Evolutionary conservation across 2,888 invertebrate genomes (phyloP), one percentile per base, ranked within the genome.

Genomic region (Protodeltote pygarga): DNA sequence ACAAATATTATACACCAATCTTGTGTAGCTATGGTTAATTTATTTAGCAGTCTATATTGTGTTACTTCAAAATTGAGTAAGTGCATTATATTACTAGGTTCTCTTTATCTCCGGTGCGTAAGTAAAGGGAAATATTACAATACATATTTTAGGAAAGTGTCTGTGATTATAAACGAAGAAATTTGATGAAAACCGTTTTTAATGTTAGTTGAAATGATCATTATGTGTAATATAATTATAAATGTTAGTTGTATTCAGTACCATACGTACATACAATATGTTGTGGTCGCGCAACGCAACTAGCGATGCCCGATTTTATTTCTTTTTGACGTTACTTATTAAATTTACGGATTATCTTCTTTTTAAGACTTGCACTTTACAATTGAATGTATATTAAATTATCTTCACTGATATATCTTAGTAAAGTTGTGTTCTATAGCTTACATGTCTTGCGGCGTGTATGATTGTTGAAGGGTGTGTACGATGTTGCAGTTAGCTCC

Each of bases 61-160:
- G 75, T 82, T 82, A 80, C 76, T 80, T 82, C 81, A 85, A 84
- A 85, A 78, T 83, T 81, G 68, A 72, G 70, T 82, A 83, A 82
- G 82, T 81, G 78, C 81, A 83, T 83, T 79, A 70, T 66, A 66
- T 72, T 75, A 79, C 75, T 87, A 83, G 77, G 77, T 83, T 83
- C 79, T 84, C 77, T 71, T 79, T 79, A 77, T 77, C 73, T 82
- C 82, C 85, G 87, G 85, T 87, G 85, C 84, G 82, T 80, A 75
- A 75, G 81, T 77, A 79, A 79, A 76, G 79, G 69, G 83, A 83
- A 68, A 64, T 65, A 81, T 82, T 77, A 83, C 77, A 79, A 77
- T 85, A 87, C 87, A 90, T 90, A 89, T 85, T 88, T 87, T 90
- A 90, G 89, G 87, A 91, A 92, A 92, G 89, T 89, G 91, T 91